Evolutionary conservation across 2,113 vertebrate species (phyloP).

Genomic region (Trichomycterus rosablanca): DNA sequence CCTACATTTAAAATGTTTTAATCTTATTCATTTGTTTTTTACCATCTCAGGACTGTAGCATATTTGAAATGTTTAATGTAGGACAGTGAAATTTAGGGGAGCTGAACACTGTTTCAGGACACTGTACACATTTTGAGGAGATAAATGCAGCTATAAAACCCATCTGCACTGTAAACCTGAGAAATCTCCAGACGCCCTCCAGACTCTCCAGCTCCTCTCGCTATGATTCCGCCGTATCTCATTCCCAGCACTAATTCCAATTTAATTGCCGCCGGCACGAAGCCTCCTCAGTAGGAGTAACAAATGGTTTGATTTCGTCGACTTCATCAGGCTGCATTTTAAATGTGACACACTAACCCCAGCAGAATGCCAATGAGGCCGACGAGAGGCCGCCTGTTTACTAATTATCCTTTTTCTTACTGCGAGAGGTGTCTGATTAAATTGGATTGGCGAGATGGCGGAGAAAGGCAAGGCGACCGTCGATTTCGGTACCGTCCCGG

Average conservation of each 20-base stretch:
- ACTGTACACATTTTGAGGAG: too few species aligned
- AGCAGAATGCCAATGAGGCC: slow-evolving; percentile 99
- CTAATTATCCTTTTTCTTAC: slow-evolving; percentile 95
- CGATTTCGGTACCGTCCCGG: slow-evolving; percentile 83
- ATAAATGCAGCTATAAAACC: too few species aligned
- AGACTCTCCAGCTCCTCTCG: slow-evolving; percentile 67
- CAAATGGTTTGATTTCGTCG: slow-evolving; percentile 99
- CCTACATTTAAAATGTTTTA: too few species aligned
- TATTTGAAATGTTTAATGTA: too few species aligned
- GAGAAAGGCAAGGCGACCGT: slow-evolving; percentile 78
- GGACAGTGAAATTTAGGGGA: too few species aligned
- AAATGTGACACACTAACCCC: slow-evolving; percentile 99
- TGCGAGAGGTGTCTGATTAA: slow-evolving; percentile 97
- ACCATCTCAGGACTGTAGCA: too few species aligned
- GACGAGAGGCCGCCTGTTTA: slow-evolving; percentile 98
- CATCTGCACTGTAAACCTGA: slow-evolving; percentile 71
- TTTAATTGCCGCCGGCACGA: slow-evolving; percentile 99
- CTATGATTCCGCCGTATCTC: slow-evolving; percentile 99
- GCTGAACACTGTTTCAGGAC: too few species aligned
- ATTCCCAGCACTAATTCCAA: slow-evolving; percentile 99
- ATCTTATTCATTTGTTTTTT: slow-evolving; percentile 3
- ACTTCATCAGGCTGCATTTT: slow-evolving; percentile 99
- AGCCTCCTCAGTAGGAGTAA: slow-evolving; percentile 99
- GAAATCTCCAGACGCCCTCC: slow-evolving; percentile 67
- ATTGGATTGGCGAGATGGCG: slow-evolving; percentile 92